Evolutionary conservation across 2,113 vertebrate species (phyloP).

Genomic region (Hippoglossus stenolepis): DNA sequence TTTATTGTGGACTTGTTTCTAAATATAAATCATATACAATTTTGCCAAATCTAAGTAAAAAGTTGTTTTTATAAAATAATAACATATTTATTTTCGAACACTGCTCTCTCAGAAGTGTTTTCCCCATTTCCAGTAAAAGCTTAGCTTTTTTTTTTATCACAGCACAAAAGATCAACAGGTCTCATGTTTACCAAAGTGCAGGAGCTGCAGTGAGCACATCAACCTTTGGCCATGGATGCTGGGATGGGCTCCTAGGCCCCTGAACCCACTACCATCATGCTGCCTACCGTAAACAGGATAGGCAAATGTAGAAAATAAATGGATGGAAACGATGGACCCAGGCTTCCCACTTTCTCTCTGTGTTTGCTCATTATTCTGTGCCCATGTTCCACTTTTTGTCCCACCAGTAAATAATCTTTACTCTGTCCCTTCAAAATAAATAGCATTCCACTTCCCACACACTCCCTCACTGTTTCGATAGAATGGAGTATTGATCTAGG

Average conservation of each 20-base stretch:
- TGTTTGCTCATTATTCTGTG: background rate
- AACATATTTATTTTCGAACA: background rate
- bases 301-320: constrained; percentile 2
- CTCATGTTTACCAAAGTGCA: constrained; percentile 8
- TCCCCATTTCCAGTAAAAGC: background rate
- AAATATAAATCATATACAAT: too few species aligned
- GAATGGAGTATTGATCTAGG: constrained; percentile 4
- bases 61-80: background rate
- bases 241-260: background rate
- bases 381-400: background rate
- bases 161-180: background rate
- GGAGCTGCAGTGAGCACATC: background rate
- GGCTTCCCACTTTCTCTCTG: background rate
- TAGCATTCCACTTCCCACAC: constrained; percentile 21
- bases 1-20: too few species aligned
- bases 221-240: background rate
- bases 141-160: background rate
- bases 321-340: background rate
- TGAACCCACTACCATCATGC: background rate
- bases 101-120: constrained; percentile 5
- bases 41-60: background rate
- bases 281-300: background rate
- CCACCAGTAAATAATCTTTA: background rate
- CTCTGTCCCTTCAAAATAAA: constrained; percentile 16
- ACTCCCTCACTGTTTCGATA: constrained; percentile 1